phyloP scores from a whole-genome alignment of 1,140 invertebrate species.

The Zophobas morio region DNA sequence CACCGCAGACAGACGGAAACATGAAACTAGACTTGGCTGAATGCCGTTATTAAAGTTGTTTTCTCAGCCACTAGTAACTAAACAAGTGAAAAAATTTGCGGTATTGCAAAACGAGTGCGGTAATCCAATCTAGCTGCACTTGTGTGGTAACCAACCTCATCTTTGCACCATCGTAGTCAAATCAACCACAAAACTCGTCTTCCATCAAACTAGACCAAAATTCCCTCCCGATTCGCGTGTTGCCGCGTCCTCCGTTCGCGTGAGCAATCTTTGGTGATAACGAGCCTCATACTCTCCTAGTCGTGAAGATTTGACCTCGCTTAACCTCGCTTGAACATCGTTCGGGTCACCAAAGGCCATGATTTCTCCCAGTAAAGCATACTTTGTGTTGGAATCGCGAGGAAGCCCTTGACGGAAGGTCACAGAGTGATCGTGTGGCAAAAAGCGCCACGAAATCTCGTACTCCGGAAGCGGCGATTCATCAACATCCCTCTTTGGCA shows the following conservation, averaged over 20 bases:
- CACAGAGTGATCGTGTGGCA: background rate
- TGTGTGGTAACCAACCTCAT: too few species aligned
- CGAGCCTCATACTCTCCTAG: conserved; percentile 27
- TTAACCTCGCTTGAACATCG: conserved; percentile 48
- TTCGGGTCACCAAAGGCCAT: conserved; percentile 45
- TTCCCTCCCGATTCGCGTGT: too few species aligned
- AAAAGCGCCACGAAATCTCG: background rate
- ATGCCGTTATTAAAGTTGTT: too few species aligned
- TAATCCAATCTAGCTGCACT: too few species aligned
- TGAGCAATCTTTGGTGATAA: conserved; percentile 19
- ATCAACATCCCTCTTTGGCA: background rate
- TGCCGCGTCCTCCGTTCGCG: background rate
- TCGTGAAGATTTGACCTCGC: conserved; percentile 46
- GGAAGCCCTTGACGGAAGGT: conserved; percentile 6
- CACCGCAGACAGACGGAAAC: too few species aligned
- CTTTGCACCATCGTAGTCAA: too few species aligned
- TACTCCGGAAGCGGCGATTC: background rate
- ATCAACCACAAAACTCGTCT: too few species aligned
- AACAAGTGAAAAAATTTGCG: too few species aligned
- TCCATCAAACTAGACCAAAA: too few species aligned
- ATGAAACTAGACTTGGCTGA: too few species aligned
- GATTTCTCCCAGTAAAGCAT: conserved; percentile 41
- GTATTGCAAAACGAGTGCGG: too few species aligned
- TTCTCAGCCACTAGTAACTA: too few species aligned
- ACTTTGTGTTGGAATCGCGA: conserved; percentile 40